These are phyloP conservation scores for Habrosyne pyritoides DNA, from an alignment of 2,888 invertebrate species.

Conservation along the genomic window DNA sequence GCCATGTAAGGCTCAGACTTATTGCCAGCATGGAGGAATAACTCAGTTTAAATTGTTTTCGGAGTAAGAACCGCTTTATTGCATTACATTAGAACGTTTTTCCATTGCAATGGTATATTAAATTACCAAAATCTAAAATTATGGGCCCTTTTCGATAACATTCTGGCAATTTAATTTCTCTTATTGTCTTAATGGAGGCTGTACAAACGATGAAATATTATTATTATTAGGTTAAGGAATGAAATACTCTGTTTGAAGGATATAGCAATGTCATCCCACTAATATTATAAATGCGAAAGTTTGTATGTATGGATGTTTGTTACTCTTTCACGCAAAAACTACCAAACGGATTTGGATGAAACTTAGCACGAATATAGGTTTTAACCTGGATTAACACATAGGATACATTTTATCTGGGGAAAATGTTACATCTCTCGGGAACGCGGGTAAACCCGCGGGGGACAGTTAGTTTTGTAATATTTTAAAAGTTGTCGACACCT, in stretches of 20 bases:
- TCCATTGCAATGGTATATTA: constrained; percentile 61
- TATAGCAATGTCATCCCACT: too few relatives aligned
- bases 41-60: constrained; percentile 80
- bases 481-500: too few relatives aligned
- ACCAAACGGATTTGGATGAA: too few relatives aligned
- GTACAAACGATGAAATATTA: neutral
- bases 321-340: too few relatives aligned
- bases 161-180: constrained; percentile 43
- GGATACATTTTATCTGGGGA: too few relatives aligned
- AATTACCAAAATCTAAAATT: constrained; percentile 59
- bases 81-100: constrained; percentile 67
- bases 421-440: too few relatives aligned
- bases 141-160: constrained; percentile 52
- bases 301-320: too few relatives aligned
- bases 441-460: too few relatives aligned
- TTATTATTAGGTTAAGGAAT: neutral
- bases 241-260: neutral
- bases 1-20: constrained; percentile 79
- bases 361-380: too few relatives aligned
- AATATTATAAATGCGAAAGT: too few relatives aligned
- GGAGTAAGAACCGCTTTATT: constrained; percentile 66
- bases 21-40: constrained; percentile 72
- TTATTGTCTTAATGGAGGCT: constrained; percentile 9
- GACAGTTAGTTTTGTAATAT: too few relatives aligned
- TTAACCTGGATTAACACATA: too few relatives aligned